Base-by-base conservation (phyloP, 1,140 invertebrate genomes). In the Adelges cooleyi region DNA sequence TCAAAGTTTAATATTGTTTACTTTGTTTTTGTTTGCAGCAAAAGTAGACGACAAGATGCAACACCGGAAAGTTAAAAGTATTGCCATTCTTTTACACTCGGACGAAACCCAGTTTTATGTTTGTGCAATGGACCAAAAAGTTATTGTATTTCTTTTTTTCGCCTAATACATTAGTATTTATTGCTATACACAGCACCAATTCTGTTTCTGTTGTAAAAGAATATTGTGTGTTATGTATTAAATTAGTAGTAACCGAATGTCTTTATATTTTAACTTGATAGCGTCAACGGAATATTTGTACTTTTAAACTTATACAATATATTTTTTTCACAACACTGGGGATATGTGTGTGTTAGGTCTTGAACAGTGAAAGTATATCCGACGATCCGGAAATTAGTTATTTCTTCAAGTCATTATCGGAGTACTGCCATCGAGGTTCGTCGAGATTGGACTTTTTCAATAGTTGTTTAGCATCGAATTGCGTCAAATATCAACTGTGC, bases 11-110 rank as follows among this genome's bases (percentile, higher is more conserved):
- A n/a, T n/a, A n/a, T n/a, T n/a, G n/a, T n/a, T n/a, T n/a, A n/a
- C n/a, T n/a, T n/a, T 48, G 22, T 18, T 48, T 48, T 17, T 42
- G 6, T 46, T 62, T 29, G n/a, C 22, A 62, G 56, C 56, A 10
- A 62, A 62, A 62, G 3, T 62, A 18, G 56, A 62, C 13, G 56
- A 62, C 25, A 62, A 62, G 44, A 62, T 62, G 56, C 42, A 62
- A 20, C 56, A 48, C 17, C 23, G 56, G 22, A 62, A 62, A 62
- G 56, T 62, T 17, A 62, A 62, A 46, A 62, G 56, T 22, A 48
- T 62, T 20, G 56, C 40, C 15, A 48, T 62, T 48, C 56, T 62
- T 2, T 6, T 62, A 3, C 56, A 62, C 17, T 62, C 56, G 13
- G 42, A 62, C 3, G 54, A 62, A 27, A 46, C 42, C 10, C 56